Evolutionary conservation across 2,797 vertebrate species (phyloP).

Genomic region (Odontamblyopus lacepedii): DNA sequence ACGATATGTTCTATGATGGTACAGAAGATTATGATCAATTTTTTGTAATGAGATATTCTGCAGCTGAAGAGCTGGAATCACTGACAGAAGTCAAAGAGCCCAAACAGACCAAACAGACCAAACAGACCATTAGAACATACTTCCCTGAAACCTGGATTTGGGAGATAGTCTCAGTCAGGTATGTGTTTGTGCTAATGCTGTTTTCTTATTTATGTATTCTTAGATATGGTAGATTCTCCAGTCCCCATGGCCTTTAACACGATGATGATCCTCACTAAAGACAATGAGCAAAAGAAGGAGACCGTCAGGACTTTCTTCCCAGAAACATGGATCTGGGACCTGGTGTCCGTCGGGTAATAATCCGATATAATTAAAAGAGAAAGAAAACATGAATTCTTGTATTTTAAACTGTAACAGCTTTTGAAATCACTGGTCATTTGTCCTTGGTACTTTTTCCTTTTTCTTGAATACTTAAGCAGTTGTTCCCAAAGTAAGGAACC

Average conservation of each 20-base stretch:
- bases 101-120: too few relatives aligned
- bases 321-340: slow-evolving; percentile 85
- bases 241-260: slow-evolving; percentile 46
- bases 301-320: slow-evolving; percentile 73
- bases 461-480: neutral
- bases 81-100: neutral
- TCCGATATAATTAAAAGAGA: slow-evolving; percentile 5
- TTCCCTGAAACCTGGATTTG: slow-evolving; percentile 59
- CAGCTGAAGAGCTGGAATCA: neutral
- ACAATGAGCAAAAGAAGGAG: slow-evolving; percentile 22
- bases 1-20: rapidly evolving
- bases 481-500: too few relatives aligned
- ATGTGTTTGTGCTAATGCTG: slow-evolving; percentile 27
- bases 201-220: slow-evolving; percentile 14
- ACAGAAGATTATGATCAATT: neutral
- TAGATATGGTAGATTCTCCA: slow-evolving; percentile 11
- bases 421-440: too few relatives aligned
- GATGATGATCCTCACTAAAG: neutral
- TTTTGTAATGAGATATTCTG: too few relatives aligned
- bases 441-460: neutral
- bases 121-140: slow-evolving; percentile 42
- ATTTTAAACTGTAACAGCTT: neutral
- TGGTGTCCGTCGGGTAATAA: slow-evolving; percentile 78
- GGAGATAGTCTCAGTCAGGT: slow-evolving; percentile 47
- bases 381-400: neutral